phyloP scores from a whole-genome alignment of 2,113 vertebrate species.

The Cyprinus carpio region DNA sequence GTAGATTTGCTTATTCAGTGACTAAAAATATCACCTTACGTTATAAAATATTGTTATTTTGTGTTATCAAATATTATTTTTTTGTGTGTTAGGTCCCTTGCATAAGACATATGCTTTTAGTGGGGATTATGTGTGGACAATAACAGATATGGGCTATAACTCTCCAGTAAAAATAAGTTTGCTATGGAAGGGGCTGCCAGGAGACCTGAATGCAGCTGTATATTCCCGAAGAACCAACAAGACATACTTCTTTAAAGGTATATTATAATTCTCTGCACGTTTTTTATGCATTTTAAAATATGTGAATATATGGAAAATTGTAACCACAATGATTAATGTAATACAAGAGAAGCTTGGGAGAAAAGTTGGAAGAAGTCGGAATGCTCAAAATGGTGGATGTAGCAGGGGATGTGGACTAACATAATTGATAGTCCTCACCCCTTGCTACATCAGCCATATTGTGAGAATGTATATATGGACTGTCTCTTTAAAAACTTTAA shows the following conservation, averaged over 20 bases:
- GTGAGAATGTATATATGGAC: no score
- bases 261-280: neutral
- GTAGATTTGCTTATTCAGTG: neutral
- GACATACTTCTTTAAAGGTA: slow-evolving; percentile 90
- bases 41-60: neutral
- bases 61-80: neutral
- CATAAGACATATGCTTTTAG: slow-evolving; percentile 88
- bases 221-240: slow-evolving; percentile 82
- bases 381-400: no score
- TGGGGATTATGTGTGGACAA: slow-evolving; percentile 85
- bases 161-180: slow-evolving; percentile 73
- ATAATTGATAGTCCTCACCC: no score
- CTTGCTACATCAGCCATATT: no score
- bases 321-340: no score
- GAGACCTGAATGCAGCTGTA: slow-evolving; percentile 82
- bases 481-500: neutral
- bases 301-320: no score
- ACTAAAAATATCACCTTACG: neutral
- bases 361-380: no score
- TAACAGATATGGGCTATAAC: slow-evolving; percentile 80
- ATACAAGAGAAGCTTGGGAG: no score
- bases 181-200: slow-evolving; percentile 83
- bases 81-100: slow-evolving; percentile 75
- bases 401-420: no score
- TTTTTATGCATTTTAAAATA: no score